Conservation (phyloP, 2,797 vertebrate genomes). For the Botia kubotai region DNA sequence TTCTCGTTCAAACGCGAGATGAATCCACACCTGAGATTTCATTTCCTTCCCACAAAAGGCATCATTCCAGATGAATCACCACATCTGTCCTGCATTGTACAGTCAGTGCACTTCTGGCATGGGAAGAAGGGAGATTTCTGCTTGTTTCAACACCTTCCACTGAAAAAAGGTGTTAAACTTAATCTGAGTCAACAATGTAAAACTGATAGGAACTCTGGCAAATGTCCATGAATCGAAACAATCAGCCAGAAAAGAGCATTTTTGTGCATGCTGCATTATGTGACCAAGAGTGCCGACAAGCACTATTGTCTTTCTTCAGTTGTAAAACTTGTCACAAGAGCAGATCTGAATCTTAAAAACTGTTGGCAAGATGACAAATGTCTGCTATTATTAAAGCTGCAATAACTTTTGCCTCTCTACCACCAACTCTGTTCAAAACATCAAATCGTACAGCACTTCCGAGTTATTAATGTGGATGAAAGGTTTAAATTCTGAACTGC, state of each 20-base stretch:
- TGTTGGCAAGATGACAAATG: background rate
- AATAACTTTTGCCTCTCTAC: no score
- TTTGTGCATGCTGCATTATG: no score
- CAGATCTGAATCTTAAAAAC: background rate
- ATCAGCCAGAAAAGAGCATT: background rate
- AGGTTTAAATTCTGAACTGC: no score
- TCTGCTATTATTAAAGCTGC: no score
- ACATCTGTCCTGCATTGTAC: slow-evolving; percentile 55
- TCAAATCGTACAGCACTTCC: no score
- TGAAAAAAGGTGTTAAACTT: slow-evolving; percentile 28
- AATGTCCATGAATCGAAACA: slow-evolving; percentile 29
- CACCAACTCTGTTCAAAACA: no score
- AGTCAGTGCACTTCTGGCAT: slow-evolving; percentile 47
- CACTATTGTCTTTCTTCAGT: no score
- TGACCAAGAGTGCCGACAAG: background rate
- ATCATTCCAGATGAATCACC: slow-evolving; percentile 45
- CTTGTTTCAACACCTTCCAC: slow-evolving; percentile 51
- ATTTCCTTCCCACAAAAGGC: slow-evolving; percentile 43
- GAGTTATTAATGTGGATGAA: no score
- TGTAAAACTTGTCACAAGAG: no score
- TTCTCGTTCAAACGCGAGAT: slow-evolving; percentile 56
- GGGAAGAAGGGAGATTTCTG: slow-evolving; percentile 21
- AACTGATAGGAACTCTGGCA: slow-evolving; percentile 18
- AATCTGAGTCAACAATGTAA: slow-evolving; percentile 29
- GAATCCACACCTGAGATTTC: slow-evolving; percentile 47